Base-by-base conservation (phyloP, 2,113 vertebrate species). In the Machaerirhynchus nigripectus region DNA sequence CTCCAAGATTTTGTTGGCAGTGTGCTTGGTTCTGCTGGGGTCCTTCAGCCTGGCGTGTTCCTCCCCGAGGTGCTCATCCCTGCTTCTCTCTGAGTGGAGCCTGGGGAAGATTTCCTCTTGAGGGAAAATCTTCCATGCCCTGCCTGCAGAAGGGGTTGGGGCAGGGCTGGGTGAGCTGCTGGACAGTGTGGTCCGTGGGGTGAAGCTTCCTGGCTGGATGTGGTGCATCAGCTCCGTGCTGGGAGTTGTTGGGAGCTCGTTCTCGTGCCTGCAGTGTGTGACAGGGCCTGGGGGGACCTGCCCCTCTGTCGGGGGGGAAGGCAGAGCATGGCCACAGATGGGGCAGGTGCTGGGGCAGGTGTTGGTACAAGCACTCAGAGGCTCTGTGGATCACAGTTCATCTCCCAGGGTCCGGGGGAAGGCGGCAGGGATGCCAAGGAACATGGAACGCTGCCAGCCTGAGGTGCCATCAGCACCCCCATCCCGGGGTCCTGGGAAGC, bases 131-230 rank as follows among this genome's bases (percentile, higher is more conserved):
- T 13, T 47, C 1, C 3, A 1, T 14, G 33, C 8, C 9, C 57
- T 47, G 44, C 33, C 6, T 5, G 6, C 8, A 12, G 70, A 5
- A 37, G 27, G 74, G 10, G 7, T 7, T 52, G 14, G 6, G 55
- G 21, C 9, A 6, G 17, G 79, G 86, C 83, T 75, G 79, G 75
- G 2, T 1, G 20, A 47, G 74, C 47, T 63, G 44, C 28, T 40
- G 55, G 21, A 1, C 6, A 1, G 5, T 4, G n/a, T 17, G 33
- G 1, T 6, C 4, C 0, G n/a, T 6, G 44, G 5, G 52, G 22
- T 31, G 65, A 52, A 61, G 39, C 64, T 42, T 9, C 17, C 10
- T 28, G 79, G 56, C 31, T 52, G 17, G 35, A 6, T 11, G 2
- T 2, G 63, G 2, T 15, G 73, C 26, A 1, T 10, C 39, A 24